These are phyloP conservation scores for Danaus melanippus DNA, from an alignment of 1,140 invertebrate genomes.

Conservation along the genomic window DNA sequence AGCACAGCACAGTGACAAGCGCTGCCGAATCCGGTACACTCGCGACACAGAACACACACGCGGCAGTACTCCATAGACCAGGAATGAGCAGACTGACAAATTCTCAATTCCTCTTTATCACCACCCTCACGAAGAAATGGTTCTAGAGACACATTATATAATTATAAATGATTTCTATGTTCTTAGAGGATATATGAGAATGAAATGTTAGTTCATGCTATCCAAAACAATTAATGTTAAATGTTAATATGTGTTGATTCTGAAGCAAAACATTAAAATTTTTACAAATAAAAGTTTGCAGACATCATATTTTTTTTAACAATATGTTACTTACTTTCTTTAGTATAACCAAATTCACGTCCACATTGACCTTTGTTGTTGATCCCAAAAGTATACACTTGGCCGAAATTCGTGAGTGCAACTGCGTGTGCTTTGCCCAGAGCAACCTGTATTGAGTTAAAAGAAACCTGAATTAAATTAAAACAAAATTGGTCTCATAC, in stretches of 20 bases:
- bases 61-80: conserved; percentile 89
- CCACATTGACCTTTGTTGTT: conserved; percentile 99
- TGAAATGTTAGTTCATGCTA: too few relatives aligned
- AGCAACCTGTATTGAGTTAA: conserved; percentile 76
- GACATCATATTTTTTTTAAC: too few relatives aligned
- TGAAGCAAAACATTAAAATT: too few relatives aligned
- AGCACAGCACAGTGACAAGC: conserved; percentile 85
- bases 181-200: too few relatives aligned
- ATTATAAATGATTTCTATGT: too few relatives aligned
- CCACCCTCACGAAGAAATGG: conserved; percentile 20
- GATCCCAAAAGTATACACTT: conserved; percentile 95
- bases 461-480: too few relatives aligned
- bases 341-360: conserved; percentile 82
- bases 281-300: too few relatives aligned
- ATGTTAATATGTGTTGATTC: background rate
- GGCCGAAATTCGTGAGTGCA: conserved; percentile 89
- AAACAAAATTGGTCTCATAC: too few relatives aligned
- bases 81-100: conserved; percentile 82
- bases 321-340: conserved; percentile 70
- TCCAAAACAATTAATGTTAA: conserved; percentile 4
- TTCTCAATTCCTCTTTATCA: conserved; percentile 71
- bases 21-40: conserved; percentile 94
- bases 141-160: conserved; percentile 12
- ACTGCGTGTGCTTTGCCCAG: conserved; percentile 97
- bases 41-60: conserved; percentile 92